Conservation (phyloP, 2,888 invertebrate species). For the Microdon myrmicae region DNA sequence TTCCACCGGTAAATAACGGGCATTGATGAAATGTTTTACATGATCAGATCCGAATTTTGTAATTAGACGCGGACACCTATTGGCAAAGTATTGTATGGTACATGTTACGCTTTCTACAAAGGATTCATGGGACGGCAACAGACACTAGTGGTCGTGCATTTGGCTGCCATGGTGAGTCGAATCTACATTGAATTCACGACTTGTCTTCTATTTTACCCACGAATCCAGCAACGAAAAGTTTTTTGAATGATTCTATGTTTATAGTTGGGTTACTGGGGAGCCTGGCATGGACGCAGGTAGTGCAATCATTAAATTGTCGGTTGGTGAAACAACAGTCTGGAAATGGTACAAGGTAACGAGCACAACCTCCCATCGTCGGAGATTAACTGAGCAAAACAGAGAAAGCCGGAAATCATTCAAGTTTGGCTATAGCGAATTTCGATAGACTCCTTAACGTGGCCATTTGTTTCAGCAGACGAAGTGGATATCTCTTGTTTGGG, state of each 20-base stretch:
- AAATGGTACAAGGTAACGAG: conserved; percentile 30
- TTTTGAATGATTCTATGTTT: background rate
- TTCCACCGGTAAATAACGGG: conserved; percentile 7
- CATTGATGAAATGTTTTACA: conserved; percentile 42
- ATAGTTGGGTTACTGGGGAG: background rate
- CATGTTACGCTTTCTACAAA: no score
- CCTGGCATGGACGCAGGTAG: conserved; percentile 5
- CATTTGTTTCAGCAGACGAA: conserved; percentile 42
- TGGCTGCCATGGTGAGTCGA: conserved; percentile 25
- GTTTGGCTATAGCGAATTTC: no score
- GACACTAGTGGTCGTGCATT: no score
- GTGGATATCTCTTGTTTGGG: conserved; percentile 40
- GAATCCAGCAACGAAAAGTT: no score
- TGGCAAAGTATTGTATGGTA: conserved; percentile 23
- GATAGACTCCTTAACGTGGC: no score
- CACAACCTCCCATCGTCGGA: conserved; percentile 26
- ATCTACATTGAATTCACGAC: conserved; percentile 15
- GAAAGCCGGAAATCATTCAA: no score
- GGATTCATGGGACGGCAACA: no score
- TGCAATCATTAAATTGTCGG: conserved; percentile 46
- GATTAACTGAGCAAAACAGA: no score
- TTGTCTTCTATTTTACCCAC: background rate
- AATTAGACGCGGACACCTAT: conserved; percentile 47
- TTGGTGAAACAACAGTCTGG: conserved; percentile 45
- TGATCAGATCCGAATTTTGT: conserved; percentile 43